Evolutionary conservation across 2,113 vertebrate genomes (phyloP), one percentile per base, ranked within the genome.

Genomic region (Alaudala cheleensis): DNA sequence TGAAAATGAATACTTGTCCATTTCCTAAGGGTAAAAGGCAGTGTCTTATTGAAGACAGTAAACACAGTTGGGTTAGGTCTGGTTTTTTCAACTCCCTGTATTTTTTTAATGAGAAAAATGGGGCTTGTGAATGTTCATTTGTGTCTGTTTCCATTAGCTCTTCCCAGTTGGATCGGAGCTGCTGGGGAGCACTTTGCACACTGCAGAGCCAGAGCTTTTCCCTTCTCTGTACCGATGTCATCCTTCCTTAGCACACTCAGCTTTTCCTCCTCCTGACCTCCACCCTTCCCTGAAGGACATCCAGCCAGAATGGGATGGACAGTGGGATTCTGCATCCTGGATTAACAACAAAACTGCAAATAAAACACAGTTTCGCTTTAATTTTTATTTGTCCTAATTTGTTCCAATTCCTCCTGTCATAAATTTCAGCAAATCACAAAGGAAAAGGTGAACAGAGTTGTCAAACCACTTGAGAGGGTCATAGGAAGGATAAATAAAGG

Each of bases 1-100:
- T 97, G 96, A 98, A 98, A 98, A 98, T 97, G 96, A 98, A 97
- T 98, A 97, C 96, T 98, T 98, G 95, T 97, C 96, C 96, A 81
- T 97, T 96, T 98, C 98, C 94, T 47, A 92, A 96, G 98, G 98
- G 97, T 86, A 96, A 88, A 97, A 97, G 95, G 91, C 95, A 89
- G 91, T 88, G 83, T 65, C 92, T 82, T 95, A 91, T 94, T 96
- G 97, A 93, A 97, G 91, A 93, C 88, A 93, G 86, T 96, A 95
- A 96, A 87, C 65, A 74, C 56, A 49, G 53, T 95, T 29, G 31
- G 34, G 7, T 21, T 83, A 70, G 21, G 56, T 29, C 28, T 90
- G 28, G 70, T 76, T 96, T 91, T 73, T 95, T 91, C 67, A 92
- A 72, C 56, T 91, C 78, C 62, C 49, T 17, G 53, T 83, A 42